Evolutionary conservation across 2,888 invertebrate genomes (phyloP), one percentile per base, ranked within the genome.

Genomic region (Drosophila crucigera): DNA sequence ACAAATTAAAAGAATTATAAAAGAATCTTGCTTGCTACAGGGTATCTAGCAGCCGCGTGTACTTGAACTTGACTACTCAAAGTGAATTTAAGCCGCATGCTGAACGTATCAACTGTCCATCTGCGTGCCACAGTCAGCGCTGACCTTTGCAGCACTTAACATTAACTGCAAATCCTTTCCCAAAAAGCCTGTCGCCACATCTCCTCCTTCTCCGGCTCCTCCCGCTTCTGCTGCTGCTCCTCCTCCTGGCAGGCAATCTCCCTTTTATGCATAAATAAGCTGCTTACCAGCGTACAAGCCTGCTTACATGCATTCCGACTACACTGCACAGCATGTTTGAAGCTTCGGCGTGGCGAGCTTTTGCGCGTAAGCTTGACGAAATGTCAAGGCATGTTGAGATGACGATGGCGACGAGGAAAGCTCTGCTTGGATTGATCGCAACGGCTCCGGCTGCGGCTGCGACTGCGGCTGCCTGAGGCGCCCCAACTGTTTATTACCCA

Each of bases 401-500:
- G 52, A 1, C 22, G 33, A 16, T 25, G 49, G 54, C 58, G 33
- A 33, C 65, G 78, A 74, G 50, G 58, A 82, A 78, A 81, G 79
- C 79, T 79, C 5, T n/a, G 49, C 10, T 37, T 30, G 25, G 76
- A 62, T 31, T 41, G 76, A 59, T 56, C 62, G 56, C 49, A 28
- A 49, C 11, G 16, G 30, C 52, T 50, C 63, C 19, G 31, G 39
- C 52, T 55, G 63, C 19, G 19, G 9, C 41, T 47, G 16, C 73
- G 22, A 5, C 52, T 55, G 72, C 19, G 19, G 39, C 41, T 47
- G 47, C 73, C 75, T 41, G 50, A 50, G 66, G 55, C 74, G 56
- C 61, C 68, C 39, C 68, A 65, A 47, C 49, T 52, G 67, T 78
- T 86, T 86, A 84, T 84, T 81, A 55, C 58, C 81, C 56, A 76